phyloP scores from a whole-genome alignment of 2,888 invertebrate species.

The Netelia inedita region DNA sequence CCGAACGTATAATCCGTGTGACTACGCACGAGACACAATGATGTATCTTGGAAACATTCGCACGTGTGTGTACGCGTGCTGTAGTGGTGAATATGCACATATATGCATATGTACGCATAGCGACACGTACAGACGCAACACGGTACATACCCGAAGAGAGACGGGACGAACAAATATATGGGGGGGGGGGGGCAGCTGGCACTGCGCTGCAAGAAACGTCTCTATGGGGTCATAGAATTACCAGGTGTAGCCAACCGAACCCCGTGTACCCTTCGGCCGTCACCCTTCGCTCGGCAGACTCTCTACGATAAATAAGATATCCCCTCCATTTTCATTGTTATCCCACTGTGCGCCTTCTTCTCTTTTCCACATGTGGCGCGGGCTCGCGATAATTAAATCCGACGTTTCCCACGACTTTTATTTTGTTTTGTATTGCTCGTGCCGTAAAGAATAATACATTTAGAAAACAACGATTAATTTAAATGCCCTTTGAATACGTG shows the following conservation, averaged over 20 bases:
- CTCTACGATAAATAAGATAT: slow-evolving; percentile 62
- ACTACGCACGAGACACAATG: slow-evolving; percentile 38
- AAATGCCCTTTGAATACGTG: neutral
- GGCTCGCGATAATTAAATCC: slow-evolving; percentile 58
- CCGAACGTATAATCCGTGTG: slow-evolving; percentile 46
- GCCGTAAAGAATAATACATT: neutral
- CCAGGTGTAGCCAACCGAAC: slow-evolving; percentile 76
- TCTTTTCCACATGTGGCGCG: slow-evolving; percentile 16
- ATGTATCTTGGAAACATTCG: slow-evolving; percentile 46
- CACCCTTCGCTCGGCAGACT: slow-evolving; percentile 68
- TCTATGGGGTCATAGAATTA: slow-evolving; percentile 77
- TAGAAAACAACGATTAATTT: neutral
- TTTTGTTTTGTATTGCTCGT: neutral
- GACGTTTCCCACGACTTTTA: slow-evolving; percentile 60
- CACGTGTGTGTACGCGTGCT: slow-evolving; percentile 45
- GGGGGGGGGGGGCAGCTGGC: slow-evolving; percentile 66
- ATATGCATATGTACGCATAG: neutral
- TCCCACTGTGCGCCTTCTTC: slow-evolving; percentile 26
- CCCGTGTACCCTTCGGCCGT: slow-evolving; percentile 67
- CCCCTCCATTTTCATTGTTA: slow-evolving; percentile 14
- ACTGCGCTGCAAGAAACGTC: slow-evolving; percentile 75
- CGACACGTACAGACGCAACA: neutral
- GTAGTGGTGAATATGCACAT: neutral
- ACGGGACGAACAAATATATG: slow-evolving; percentile 36
- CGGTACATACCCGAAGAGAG: slow-evolving; percentile 29